Evolutionary conservation across 2,888 invertebrate genomes (phyloP).

Genomic region (Norana najaformis): DNA sequence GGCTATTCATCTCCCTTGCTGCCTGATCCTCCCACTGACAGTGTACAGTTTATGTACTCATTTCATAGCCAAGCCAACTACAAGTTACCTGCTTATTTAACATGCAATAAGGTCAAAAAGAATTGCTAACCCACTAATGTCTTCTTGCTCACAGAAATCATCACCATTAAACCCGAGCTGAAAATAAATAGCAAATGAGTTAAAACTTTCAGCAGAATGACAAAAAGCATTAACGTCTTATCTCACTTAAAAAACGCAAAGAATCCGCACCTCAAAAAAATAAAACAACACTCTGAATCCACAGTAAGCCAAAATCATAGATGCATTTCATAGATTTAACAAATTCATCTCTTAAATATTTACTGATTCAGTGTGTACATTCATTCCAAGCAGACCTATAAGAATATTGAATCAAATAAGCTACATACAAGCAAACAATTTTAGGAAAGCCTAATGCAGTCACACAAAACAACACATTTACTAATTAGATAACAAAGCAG

Average conservation of each 20-base stretch:
- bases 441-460: neutral
- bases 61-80: neutral
- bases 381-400: too few species aligned
- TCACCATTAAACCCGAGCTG: conserved; percentile 1
- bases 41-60: neutral
- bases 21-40: neutral
- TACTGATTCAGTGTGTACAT: neutral
- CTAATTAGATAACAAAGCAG: neutral
- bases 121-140: conserved; percentile 3
- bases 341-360: neutral
- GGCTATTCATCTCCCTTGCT: neutral
- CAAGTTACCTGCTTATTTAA: neutral
- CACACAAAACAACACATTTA: neutral
- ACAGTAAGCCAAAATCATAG: neutral
- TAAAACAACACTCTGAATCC: neutral
- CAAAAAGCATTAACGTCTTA: neutral
- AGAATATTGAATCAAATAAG: neutral
- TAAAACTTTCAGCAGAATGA: neutral
- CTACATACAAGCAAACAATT: neutral
- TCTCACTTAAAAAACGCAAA: neutral
- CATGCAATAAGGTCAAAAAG: neutral
- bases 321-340: neutral
- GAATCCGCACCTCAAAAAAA: neutral
- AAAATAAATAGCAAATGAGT: neutral
- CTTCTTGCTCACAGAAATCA: neutral